Base-by-base conservation (phyloP, 2,797 vertebrate genomes). In the Mustela erminea region DNA sequence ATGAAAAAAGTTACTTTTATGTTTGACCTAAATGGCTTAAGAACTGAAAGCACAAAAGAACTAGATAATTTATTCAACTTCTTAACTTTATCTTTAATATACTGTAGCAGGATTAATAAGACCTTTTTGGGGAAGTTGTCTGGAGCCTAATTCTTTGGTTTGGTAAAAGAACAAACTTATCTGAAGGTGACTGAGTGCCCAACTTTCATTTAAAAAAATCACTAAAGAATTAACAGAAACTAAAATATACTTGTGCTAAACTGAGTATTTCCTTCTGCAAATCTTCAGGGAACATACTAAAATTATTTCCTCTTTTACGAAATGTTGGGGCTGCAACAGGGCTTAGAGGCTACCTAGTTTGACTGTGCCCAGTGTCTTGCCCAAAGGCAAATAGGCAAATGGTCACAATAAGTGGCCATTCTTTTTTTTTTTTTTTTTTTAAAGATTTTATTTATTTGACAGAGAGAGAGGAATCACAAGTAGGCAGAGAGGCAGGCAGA, bases 1-100 rank as follows among this genome's bases (percentile, higher is more conserved):
- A 80, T 66, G 64, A 87, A 66, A 96, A 96, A 85, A 93, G 75
- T 78, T 64, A 78, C 32, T 90, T 93, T 54, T 88, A 80, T n/a
- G 43, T 52, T 86, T 92, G 68, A 68, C 27, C 27, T 62, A 86
- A 89, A 87, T 77, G 41, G 20, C 56, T 82, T 87, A 72, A 72
- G 77, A 70, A 58, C 17, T 58, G n/a, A 92, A 95, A 88, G 52
- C 21, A 85, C 49, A 62, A 62, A 91, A 80, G 18, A 84, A 43
- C 27, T 25, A 7, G 43, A 86, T 74, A 54, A 83, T 66, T 23
- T 21, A 46, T 5, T 46, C 35, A 46, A 9, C 29, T 94, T 84
- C 46, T 86, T n/a, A 74, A 38, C 52, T 35, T 29, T 75, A 8
- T n/a, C 23, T 29, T 49, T 62, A 77, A 43, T 8, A 10, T 32